These are phyloP conservation scores for Bibio marci DNA, from an alignment of 2,888 invertebrate genomes.

Conservation along the genomic window DNA sequence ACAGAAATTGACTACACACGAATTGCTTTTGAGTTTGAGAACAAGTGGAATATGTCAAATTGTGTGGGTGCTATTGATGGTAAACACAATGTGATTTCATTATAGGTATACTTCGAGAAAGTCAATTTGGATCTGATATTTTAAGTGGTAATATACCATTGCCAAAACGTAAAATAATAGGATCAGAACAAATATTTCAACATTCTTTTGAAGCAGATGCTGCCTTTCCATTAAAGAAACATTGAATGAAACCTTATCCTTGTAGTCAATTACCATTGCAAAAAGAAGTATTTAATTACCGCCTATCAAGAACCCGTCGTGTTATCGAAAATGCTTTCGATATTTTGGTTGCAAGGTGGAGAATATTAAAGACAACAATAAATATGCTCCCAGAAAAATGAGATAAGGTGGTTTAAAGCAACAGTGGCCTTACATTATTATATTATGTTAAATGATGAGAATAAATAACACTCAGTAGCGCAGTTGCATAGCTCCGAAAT, in stretches of 20 bases:
- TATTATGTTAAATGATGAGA: no score
- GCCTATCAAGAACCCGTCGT: constrained; percentile 10
- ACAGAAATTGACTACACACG: not conserved
- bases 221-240: constrained; percentile 11
- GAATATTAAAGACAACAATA: not conserved
- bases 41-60: constrained; percentile 13
- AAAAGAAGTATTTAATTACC: constrained; percentile 7
- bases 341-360: constrained; percentile 8
- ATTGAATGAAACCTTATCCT: constrained; percentile 4
- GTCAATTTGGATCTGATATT: constrained; percentile 4
- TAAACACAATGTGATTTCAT: constrained; percentile 9
- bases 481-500: no score
- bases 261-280: not conserved
- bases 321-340: constrained; percentile 9
- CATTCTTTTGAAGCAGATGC: constrained; percentile 8
- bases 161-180: not conserved
- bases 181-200: not conserved
- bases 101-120: constrained; percentile 1
- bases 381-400: not conserved
- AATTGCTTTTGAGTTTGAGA: constrained; percentile 9
- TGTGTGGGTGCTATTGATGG: constrained; percentile 14
- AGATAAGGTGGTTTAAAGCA: no score
- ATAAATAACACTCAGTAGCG: no score
- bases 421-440: no score
- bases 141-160: not conserved